phyloP scores from a whole-genome alignment of 2,113 vertebrate species.

The Triplophysa rosa region DNA sequence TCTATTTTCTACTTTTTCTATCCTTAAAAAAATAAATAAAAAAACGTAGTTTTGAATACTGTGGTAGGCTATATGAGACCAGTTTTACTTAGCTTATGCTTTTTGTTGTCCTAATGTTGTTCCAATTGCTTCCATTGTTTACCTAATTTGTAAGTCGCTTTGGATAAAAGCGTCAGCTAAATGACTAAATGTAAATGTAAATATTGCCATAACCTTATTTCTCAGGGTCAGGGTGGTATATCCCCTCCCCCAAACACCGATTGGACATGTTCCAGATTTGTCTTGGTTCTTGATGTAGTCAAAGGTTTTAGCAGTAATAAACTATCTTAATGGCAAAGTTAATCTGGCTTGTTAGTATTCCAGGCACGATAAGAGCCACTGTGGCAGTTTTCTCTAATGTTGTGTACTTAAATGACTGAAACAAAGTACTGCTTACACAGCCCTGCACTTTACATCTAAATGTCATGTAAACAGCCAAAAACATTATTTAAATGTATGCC shows the following conservation, averaged over 20 bases:
- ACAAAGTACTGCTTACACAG: constrained; percentile 45
- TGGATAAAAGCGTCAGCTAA: too few species aligned
- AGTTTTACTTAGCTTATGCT: too few species aligned
- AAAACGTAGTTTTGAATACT: too few species aligned
- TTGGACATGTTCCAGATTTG: constrained; percentile 31
- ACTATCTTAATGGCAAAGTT: constrained; percentile 58
- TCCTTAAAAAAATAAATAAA: too few species aligned
- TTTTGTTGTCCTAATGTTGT: too few species aligned
- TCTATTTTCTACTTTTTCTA: too few species aligned
- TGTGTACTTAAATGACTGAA: constrained; percentile 58
- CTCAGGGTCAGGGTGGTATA: background rate
- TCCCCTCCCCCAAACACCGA: constrained; percentile 4
- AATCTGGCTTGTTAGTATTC: constrained; percentile 65
- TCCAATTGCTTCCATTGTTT: too few species aligned
- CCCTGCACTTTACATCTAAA: constrained; percentile 32
- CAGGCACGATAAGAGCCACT: constrained; percentile 64
- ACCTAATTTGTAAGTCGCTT: too few species aligned
- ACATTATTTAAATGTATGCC: background rate
- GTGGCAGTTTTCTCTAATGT: constrained; percentile 62
- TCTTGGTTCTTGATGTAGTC: constrained; percentile 8
- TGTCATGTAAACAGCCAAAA: constrained; percentile 32
- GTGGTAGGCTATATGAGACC: too few species aligned
- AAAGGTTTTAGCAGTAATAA: constrained; percentile 36
- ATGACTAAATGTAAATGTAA: too few species aligned
- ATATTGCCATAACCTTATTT: background rate